A percentile compares a stretch with the other conserved stretches of the same genome.
Evolutionary conservation across 2,113 vertebrate species (phyloP).

Genomic region (Engraulis encrasicolus): DNA sequence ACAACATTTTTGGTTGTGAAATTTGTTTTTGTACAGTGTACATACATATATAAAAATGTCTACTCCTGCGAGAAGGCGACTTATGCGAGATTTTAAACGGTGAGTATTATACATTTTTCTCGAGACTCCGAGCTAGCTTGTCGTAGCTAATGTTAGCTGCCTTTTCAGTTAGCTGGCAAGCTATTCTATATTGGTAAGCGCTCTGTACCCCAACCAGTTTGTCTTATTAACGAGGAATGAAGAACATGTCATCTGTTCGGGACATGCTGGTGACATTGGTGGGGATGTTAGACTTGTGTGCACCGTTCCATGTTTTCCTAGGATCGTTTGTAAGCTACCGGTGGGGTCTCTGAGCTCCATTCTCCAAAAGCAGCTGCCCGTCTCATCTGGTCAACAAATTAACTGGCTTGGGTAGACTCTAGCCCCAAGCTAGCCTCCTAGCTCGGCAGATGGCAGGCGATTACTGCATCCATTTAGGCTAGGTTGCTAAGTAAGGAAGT

Average conservation of each 20-base stretch:
- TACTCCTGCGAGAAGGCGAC: constrained; percentile 91
- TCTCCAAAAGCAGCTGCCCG: background rate
- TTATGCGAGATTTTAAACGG: constrained; percentile 98
- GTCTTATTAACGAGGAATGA: background rate
- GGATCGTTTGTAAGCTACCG: background rate
- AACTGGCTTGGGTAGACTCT: background rate
- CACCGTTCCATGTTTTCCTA: background rate
- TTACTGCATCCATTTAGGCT: constrained; percentile 2
- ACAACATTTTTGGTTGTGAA: background rate
- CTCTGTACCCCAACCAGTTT: background rate
- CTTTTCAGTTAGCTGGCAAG: background rate
- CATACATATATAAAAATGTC: constrained; percentile 77
- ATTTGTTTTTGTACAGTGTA: background rate
- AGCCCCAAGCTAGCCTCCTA: constrained; percentile 31
- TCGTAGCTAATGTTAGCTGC: background rate
- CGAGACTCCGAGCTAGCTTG: background rate
- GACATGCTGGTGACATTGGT: background rate
- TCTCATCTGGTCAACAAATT: constrained; percentile 12
- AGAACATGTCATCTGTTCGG: background rate
- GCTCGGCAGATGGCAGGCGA: constrained; percentile 43
- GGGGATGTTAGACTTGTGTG: background rate
- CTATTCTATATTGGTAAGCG: background rate
- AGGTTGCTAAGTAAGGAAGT: constrained; percentile 22
- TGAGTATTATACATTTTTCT: constrained; percentile 63
- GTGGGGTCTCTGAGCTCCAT: background rate